Percentiles rank a stretch among this genome's conserved stretches.
Evolutionary conservation across 2,797 vertebrate genomes (phyloP).

Genomic region (Mergus octosetaceus): DNA sequence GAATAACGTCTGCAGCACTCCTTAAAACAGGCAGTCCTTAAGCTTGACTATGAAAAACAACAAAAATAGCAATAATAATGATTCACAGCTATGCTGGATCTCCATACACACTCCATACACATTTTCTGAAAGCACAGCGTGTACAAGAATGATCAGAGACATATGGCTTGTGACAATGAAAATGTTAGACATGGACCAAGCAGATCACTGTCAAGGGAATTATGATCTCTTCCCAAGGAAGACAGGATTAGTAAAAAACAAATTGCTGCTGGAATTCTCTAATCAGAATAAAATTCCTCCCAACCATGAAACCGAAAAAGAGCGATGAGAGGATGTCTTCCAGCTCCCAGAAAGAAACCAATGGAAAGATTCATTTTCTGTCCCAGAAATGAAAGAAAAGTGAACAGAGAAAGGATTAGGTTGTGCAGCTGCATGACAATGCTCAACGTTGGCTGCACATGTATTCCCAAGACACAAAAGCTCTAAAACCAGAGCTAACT

Average conservation of each 20-base stretch:
- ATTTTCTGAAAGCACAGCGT: neutral
- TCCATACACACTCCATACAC: neutral
- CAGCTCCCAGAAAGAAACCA: neutral
- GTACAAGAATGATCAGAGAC: neutral
- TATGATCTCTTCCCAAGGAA: neutral
- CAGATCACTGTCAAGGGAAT: neutral
- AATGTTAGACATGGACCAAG: neutral
- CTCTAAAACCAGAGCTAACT: neutral
- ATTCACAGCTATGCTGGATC: neutral
- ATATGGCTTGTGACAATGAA: neutral
- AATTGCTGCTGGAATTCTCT: slow-evolving; percentile 4
- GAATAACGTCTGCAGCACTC: neutral
- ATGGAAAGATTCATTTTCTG: neutral
- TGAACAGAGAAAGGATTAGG: neutral
- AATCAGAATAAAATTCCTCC: neutral
- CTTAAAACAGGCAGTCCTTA: neutral
- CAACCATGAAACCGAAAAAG: neutral
- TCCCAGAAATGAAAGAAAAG: neutral
- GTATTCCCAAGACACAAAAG: neutral
- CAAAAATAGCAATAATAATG: neutral
- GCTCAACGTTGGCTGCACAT: neutral
- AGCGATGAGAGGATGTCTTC: neutral
- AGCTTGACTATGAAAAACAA: neutral
- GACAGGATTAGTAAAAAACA: neutral
- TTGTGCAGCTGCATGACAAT: neutral